A percentile compares a stretch with the other conserved stretches of the same genome.
Conservation (phyloP, 2,113 vertebrate species). For the Oryzias celebensis region DNA sequence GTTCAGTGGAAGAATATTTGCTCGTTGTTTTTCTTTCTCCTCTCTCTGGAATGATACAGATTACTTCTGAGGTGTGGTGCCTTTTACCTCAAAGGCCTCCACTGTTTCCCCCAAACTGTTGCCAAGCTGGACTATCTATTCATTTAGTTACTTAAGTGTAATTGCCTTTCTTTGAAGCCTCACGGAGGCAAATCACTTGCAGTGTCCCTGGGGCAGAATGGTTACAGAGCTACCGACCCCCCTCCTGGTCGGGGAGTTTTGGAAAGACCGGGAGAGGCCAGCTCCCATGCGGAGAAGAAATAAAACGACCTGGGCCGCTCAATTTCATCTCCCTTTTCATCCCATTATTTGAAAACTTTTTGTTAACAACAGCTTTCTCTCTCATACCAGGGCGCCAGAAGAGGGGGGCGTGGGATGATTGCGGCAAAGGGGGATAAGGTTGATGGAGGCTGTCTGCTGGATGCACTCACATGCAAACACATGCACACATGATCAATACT, state of each 20-base stretch:
- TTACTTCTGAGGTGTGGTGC: slow-evolving; percentile 79
- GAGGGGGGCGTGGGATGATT: slow-evolving; percentile 61
- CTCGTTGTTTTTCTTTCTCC: slow-evolving; percentile 63
- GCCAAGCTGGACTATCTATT: slow-evolving; percentile 84
- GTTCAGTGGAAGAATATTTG: slow-evolving; percentile 56
- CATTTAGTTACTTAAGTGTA: slow-evolving; percentile 87
- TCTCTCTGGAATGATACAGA: slow-evolving; percentile 66
- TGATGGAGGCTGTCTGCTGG: slow-evolving; percentile 57
- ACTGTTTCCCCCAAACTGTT: slow-evolving; percentile 79
- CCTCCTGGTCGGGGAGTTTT: slow-evolving; percentile 77
- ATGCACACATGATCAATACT: slow-evolving; percentile 70
- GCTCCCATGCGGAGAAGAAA: slow-evolving; percentile 84
- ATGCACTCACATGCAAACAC: slow-evolving; percentile 43
- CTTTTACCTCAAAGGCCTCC: slow-evolving; percentile 78
- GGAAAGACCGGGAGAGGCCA: slow-evolving; percentile 78
- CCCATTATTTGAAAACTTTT: slow-evolving; percentile 83
- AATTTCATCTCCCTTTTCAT: slow-evolving; percentile 85
- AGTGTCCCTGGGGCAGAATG: slow-evolving; percentile 78
- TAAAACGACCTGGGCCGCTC: slow-evolving; percentile 82
- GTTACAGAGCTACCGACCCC: slow-evolving; percentile 77
- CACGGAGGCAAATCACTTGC: slow-evolving; percentile 85
- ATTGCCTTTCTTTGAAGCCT: slow-evolving; percentile 85
- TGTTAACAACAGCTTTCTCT: slow-evolving; percentile 86
- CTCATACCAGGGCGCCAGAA: slow-evolving; percentile 70
- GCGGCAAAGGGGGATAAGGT: slow-evolving; percentile 32